Base-by-base conservation (phyloP, 2,888 invertebrate species). In the Chrysomela aeneicollis region DNA sequence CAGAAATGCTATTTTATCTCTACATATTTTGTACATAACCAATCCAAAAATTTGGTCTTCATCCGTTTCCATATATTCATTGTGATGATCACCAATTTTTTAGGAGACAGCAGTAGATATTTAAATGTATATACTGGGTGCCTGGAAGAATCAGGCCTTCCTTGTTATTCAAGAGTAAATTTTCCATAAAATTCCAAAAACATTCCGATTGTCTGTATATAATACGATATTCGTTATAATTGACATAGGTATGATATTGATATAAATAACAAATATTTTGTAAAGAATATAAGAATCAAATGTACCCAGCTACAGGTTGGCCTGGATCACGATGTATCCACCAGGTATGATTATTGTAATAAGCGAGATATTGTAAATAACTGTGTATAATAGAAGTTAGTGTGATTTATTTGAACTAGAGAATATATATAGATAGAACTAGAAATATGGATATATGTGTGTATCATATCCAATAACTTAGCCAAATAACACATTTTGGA, bases 361-460 rank as follows among this genome's bases (percentile, higher is more conserved):
- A 19, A 37, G 42, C 42, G 22, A 46, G 5, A 57, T 60, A 42
- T 59, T 70, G 70, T 70, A 70, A 57, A 70, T 70, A 70, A 62
- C 37, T 63, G 42, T 70, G 67, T 66, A 67, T 68, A 59, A 59
- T 67, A 64, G 54, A 54, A 51, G 30, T 58, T 59, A 58, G 64
- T 66, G 62, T 66, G 66, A 53, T 50, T 32, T 54, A 49, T 50
- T 64, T 67, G 42, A 63, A 15, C 15, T 63, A 64, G 59, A 63
- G 55, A 58, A 54, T 61, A 57, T 60, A 54, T 57, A 54, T 58
- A 59, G 15, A 35, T 22, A 55, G 50, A 64, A 51, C 18, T 42
- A 59, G 1, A 54, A 59, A n/a, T 46, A 57, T 21, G 26, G 30
- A 57, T 37, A 57, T 57, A 57, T 46, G 37, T 57, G 57, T 57